Percentiles rank a stretch among this genome's conserved stretches.
Evolutionary conservation across 37 sponge, comb jelly and placozoan species (phyloP).

Genomic region (Bolinopsis microptera): DNA sequence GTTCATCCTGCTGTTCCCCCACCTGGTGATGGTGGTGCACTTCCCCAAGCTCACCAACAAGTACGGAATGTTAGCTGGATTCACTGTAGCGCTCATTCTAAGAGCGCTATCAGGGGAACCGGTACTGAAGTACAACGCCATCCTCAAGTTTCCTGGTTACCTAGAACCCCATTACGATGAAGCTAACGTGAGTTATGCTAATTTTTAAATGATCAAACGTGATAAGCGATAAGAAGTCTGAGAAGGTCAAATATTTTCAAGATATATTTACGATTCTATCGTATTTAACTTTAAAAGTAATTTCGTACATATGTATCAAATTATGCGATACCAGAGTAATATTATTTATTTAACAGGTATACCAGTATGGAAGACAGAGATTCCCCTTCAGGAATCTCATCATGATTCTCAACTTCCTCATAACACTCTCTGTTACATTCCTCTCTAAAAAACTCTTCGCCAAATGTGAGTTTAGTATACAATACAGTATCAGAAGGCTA

Average conservation of each 20-base stretch:
- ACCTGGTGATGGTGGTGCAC: background rate
- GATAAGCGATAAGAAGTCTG: no score
- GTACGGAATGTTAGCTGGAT: slow-evolving; percentile 38
- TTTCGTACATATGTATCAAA: no score
- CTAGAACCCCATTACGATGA: background rate
- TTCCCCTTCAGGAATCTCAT: slow-evolving; percentile 44
- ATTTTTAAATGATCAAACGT: no score
- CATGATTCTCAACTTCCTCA: slow-evolving; percentile 49
- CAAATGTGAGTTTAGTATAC: background rate
- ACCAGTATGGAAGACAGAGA: slow-evolving; percentile 26
- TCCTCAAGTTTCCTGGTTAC: slow-evolving; percentile 25
- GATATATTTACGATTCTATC: no score
- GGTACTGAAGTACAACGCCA: slow-evolving; percentile 42
- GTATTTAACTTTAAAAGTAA: no score
- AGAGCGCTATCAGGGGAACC: slow-evolving; percentile 13
- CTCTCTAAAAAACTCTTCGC: background rate
- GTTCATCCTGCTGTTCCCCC: slow-evolving; percentile 47
- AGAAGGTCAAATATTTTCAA: no score
- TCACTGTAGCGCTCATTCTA: background rate
- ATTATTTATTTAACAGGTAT: background rate
- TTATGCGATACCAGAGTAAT: no score
- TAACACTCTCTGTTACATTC: background rate
- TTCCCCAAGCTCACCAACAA: slow-evolving; percentile 2
- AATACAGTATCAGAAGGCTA: background rate
- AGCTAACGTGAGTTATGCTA: background rate